phyloP scores from a whole-genome alignment of 92 coral and sea anemone genomes.

The Epizoanthus ramosus region DNA sequence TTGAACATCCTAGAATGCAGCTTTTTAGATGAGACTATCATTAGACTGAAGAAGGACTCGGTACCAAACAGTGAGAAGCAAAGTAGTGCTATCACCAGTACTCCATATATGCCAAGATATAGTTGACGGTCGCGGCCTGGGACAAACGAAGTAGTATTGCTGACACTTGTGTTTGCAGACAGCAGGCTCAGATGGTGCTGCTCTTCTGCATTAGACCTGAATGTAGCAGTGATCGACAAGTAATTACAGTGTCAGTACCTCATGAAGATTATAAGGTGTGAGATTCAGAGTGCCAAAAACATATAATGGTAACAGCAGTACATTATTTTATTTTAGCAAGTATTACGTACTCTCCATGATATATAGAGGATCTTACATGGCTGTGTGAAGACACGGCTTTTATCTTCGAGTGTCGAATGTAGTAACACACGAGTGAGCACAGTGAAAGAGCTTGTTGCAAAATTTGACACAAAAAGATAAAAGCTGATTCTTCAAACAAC shows the following conservation, averaged over 20 bases:
- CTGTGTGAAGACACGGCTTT: no score
- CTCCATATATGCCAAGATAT: slow-evolving; percentile 65
- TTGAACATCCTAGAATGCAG: slow-evolving; percentile 66
- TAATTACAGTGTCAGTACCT: not conserved
- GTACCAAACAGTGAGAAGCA: slow-evolving; percentile 51
- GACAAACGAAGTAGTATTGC: slow-evolving; percentile 30
- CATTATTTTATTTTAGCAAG: no score
- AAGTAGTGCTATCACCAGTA: slow-evolving; percentile 60
- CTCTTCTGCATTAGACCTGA: slow-evolving; percentile 74
- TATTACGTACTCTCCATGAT: not conserved
- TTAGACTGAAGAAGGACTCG: slow-evolving; percentile 63
- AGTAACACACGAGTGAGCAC: no score
- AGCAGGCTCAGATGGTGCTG: slow-evolving; percentile 36
- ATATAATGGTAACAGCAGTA: no score
- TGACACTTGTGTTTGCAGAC: slow-evolving; percentile 46
- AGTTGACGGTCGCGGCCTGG: slow-evolving; percentile 53
- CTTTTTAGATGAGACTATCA: slow-evolving; percentile 65
- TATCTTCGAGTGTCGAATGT: no score
- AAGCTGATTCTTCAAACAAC: no score
- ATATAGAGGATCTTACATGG: not conserved
- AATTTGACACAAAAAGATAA: no score
- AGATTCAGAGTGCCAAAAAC: no score
- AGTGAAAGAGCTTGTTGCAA: no score
- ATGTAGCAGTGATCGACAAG: not conserved
- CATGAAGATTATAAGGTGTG: not conserved